Percentiles rank a stretch among this genome's conserved stretches.
These are phyloP conservation scores for Heliconius nattereri DNA, from an alignment of 1,140 invertebrate genomes.

Conservation along the genomic window DNA sequence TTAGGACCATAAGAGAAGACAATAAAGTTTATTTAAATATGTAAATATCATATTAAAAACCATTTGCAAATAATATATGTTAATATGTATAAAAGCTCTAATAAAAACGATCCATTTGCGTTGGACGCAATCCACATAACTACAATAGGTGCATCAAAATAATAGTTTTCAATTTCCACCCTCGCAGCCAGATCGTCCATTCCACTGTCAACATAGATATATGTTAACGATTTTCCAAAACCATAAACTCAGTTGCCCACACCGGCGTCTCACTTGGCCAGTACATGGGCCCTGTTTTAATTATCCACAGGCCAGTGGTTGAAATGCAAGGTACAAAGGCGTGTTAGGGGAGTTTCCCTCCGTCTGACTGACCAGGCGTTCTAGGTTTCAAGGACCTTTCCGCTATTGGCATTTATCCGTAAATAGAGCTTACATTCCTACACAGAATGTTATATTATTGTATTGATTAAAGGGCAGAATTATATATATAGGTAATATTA, in stretches of 20 bases:
- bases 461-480: no score
- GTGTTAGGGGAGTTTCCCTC: conserved; percentile 29
- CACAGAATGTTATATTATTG: no score
- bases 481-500: no score
- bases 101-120: not conserved
- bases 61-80: no score
- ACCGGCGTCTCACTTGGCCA: conserved; percentile 14
- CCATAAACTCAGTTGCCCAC: conserved; percentile 9
- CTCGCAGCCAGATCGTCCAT: not conserved
- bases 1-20: no score
- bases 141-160: not conserved
- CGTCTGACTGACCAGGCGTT: conserved; percentile 13
- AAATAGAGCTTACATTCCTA: not conserved
- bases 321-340: conserved; percentile 30
- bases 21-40: no score
- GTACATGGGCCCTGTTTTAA: conserved; percentile 37
- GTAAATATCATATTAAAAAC: no score
- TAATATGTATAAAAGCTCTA: no score
- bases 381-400: conserved; percentile 5
- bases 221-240: conserved; percentile 18
- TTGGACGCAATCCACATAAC: not conserved
- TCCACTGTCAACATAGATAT: conserved; percentile 13
- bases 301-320: conserved; percentile 39
- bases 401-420: not conserved
- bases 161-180: conserved; percentile 1